phyloP scores from a whole-genome alignment of 2,113 vertebrate species.

The Hemibagrus wyckioides region DNA sequence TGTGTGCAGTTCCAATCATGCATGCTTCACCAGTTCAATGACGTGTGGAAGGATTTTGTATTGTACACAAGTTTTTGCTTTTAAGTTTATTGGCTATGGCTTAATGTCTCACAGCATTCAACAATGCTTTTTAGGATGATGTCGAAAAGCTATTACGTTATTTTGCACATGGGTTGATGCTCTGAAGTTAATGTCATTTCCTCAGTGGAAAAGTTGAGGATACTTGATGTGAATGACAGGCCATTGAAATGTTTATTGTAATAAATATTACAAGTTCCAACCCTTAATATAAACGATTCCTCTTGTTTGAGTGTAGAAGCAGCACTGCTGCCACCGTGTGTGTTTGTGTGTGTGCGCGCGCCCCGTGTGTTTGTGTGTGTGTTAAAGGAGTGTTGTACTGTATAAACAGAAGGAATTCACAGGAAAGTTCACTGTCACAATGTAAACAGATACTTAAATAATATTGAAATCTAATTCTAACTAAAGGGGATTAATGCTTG shows the following conservation, averaged over 20 bases:
- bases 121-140: background rate
- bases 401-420: background rate
- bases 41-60: background rate
- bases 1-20: background rate
- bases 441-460: background rate
- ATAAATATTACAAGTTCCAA: slow-evolving; percentile 21
- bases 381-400: background rate
- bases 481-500: background rate
- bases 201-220: background rate
- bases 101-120: background rate
- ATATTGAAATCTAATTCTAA: too few relatives aligned
- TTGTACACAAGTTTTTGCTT: background rate
- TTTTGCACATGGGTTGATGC: background rate
- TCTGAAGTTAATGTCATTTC: background rate
- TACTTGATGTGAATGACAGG: background rate
- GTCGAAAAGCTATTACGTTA: background rate
- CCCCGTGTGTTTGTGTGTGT: background rate
- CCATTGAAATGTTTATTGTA: background rate
- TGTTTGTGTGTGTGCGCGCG: background rate
- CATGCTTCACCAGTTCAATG: slow-evolving; percentile 19
- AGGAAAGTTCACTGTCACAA: background rate
- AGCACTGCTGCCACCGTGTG: slow-evolving; percentile 19
- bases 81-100: background rate
- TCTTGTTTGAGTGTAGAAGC: background rate
- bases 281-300: background rate